These are phyloP conservation scores for Stenodera caucasica DNA, from an alignment of 2,888 invertebrate genomes.

Conservation along the genomic window DNA sequence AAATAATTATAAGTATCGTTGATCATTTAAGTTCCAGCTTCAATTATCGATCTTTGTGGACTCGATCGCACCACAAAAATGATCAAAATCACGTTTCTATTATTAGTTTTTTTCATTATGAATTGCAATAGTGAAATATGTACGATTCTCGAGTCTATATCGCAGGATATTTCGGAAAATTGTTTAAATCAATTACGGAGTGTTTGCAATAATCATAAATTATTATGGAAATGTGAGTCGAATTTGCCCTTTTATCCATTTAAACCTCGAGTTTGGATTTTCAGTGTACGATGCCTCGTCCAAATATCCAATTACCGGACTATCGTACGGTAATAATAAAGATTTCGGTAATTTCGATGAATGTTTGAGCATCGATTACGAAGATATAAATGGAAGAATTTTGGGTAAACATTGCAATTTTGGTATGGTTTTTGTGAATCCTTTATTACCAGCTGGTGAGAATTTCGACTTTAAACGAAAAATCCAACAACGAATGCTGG, in stretches of 20 bases:
- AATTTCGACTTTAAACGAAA: background rate
- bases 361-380: constrained; percentile 16
- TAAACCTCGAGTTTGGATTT: background rate
- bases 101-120: background rate
- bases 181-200: background rate
- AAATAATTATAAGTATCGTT: too few relatives aligned
- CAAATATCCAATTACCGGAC: background rate
- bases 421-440: constrained; percentile 14
- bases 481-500: background rate
- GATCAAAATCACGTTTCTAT: background rate
- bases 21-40: too few relatives aligned
- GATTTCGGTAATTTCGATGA: constrained; percentile 26
- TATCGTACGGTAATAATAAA: constrained; percentile 12
- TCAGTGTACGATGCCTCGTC: constrained; percentile 18
- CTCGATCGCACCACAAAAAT: too few relatives aligned
- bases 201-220: background rate
- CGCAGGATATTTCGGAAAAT: background rate
- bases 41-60: too few relatives aligned
- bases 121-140: background rate
- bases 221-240: background rate
- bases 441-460: background rate
- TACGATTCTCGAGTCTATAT: background rate
- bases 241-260: background rate
- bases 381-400: constrained; percentile 6
- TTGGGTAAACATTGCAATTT: constrained; percentile 19